phyloP scores from a whole-genome alignment of 2,113 vertebrate species.

The Capra hircus region DNA sequence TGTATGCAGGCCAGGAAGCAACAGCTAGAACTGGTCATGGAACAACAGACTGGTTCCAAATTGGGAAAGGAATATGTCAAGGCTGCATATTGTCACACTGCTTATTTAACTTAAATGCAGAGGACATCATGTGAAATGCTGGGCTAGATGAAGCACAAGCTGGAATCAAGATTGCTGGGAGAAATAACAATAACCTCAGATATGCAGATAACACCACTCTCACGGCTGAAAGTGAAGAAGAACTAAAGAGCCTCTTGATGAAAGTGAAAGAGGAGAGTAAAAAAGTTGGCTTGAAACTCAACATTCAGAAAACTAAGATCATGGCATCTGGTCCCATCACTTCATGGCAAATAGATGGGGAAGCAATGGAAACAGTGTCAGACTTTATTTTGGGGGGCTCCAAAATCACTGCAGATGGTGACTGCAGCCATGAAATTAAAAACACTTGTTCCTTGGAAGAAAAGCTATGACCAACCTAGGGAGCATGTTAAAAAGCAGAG shows the following conservation, averaged over 20 bases:
- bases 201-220: not conserved
- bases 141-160: not conserved
- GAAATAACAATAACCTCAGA: not conserved
- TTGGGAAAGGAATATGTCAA: not conserved
- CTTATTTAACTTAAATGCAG: not conserved
- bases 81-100: not conserved
- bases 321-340: not conserved
- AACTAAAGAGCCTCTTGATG: not conserved
- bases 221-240: not conserved
- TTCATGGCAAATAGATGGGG: not conserved
- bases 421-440: not conserved
- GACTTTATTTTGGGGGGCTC: not conserved
- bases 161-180: not conserved
- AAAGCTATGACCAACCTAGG: not conserved
- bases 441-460: not conserved
- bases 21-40: not conserved
- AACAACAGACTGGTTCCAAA: not conserved
- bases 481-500: not conserved
- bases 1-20: not conserved
- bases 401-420: not conserved
- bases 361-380: not conserved
- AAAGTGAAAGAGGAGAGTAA: not conserved
- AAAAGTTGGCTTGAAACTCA: not conserved
- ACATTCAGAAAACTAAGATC: not conserved
- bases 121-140: not conserved